Evolutionary conservation across 2,113 vertebrate species (phyloP).

Genomic region (Sprattus sprattus): DNA sequence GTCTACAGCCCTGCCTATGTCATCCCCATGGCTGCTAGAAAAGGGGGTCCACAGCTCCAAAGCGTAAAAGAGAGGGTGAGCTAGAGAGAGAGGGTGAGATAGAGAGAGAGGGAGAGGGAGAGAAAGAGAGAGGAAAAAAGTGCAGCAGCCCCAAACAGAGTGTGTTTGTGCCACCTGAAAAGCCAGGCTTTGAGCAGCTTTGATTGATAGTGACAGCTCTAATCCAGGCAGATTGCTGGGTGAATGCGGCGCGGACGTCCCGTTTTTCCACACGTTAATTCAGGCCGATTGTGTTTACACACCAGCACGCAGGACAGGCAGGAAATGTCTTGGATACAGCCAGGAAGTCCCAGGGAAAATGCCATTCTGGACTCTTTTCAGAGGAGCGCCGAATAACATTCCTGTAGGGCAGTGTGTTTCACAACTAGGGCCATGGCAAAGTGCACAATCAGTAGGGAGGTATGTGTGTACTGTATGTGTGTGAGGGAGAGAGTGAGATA

Average conservation of each 20-base stretch:
- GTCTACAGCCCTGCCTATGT: not conserved
- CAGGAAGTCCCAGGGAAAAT: conserved; percentile 40
- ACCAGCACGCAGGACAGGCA: conserved; percentile 43
- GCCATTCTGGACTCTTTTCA: conserved; percentile 30
- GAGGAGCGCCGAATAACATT: conserved; percentile 40
- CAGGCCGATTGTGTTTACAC: conserved; percentile 37
- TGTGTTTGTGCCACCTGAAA: conserved; percentile 57
- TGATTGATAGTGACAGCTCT: conserved; percentile 56
- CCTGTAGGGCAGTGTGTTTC: conserved; percentile 22
- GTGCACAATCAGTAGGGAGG: not conserved
- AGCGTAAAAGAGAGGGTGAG: not conserved
- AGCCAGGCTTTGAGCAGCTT: conserved; percentile 46
- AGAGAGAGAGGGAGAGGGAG: conserved; percentile 6
- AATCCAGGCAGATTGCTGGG: conserved; percentile 45
- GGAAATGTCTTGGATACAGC: conserved; percentile 44
- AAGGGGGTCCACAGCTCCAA: not conserved
- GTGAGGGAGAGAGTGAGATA: too few species aligned
- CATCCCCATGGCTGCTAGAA: not conserved
- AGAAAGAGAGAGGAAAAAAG: not conserved
- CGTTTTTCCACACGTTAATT: conserved; percentile 18
- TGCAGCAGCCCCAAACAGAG: conserved; percentile 35
- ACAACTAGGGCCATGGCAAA: not conserved
- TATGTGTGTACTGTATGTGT: not conserved
- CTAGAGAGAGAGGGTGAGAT: conserved; percentile 2
- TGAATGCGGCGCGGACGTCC: not conserved